These are phyloP conservation scores for Philopotamus ludificatus DNA, from an alignment of 1,140 invertebrate species.

Conservation along the genomic window DNA sequence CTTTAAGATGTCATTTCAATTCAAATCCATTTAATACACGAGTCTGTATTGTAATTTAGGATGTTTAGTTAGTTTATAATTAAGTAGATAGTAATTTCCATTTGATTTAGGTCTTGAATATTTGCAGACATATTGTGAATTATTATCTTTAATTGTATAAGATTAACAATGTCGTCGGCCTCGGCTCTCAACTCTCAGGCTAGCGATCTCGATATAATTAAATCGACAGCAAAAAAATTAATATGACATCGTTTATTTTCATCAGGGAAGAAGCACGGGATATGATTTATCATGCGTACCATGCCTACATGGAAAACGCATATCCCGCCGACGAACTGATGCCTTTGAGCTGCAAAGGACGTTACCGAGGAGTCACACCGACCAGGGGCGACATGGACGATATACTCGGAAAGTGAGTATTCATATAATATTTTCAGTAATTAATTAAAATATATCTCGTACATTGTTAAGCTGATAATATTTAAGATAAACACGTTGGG, in stretches of 20 bases:
- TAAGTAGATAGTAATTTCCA: too few relatives aligned
- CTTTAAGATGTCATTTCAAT: too few relatives aligned
- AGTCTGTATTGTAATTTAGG: too few relatives aligned
- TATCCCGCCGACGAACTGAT: constrained; percentile 98
- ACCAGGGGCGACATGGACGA: constrained; percentile 95
- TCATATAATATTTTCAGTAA: not conserved
- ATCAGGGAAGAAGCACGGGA: constrained; percentile 81
- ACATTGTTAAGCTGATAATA: too few relatives aligned
- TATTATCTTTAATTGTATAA: not conserved
- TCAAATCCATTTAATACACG: too few relatives aligned
- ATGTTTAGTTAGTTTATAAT: too few relatives aligned
- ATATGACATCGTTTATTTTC: constrained; percentile 29
- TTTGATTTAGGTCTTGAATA: not conserved
- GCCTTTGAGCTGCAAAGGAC: constrained; percentile 92
- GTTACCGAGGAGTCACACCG: constrained; percentile 82
- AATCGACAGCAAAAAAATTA: not conserved
- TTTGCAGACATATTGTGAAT: not conserved
- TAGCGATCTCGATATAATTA: not conserved
- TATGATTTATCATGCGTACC: constrained; percentile 98
- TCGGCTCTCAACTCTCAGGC: not conserved
- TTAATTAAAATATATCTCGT: too few relatives aligned
- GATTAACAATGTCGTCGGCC: not conserved
- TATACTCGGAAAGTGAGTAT: constrained; percentile 90
- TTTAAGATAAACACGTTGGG: too few relatives aligned
- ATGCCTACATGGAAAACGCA: constrained; percentile 95